Conservation (phyloP, 1,140 invertebrate genomes). For the Drosophila orena region DNA sequence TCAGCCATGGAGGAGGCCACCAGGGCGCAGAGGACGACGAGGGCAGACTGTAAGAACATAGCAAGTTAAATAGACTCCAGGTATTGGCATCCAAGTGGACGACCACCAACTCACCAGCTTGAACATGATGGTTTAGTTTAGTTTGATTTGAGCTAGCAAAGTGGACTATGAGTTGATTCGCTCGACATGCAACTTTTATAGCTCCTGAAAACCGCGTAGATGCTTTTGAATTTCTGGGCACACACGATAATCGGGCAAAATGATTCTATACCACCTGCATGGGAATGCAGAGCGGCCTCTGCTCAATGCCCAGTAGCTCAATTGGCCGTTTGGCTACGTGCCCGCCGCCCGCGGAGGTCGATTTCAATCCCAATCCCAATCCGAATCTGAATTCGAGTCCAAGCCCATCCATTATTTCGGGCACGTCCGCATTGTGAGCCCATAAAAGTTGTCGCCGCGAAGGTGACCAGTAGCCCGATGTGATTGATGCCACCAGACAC, state of each 20-base stretch:
- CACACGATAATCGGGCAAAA: slow-evolving; percentile 37
- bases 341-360: slow-evolving; percentile 39
- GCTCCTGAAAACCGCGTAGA: neutral
- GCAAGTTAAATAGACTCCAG: neutral
- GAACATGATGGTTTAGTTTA: slow-evolving; percentile 71
- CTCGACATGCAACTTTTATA: slow-evolving; percentile 67
- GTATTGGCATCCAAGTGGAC: neutral
- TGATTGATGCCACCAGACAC: slow-evolving; percentile 26
- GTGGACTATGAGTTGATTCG: slow-evolving; percentile 50
- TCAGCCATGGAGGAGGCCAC: slow-evolving; percentile 62
- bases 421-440: slow-evolving; percentile 61
- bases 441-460: slow-evolving; percentile 66
- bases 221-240: slow-evolving; percentile 54
- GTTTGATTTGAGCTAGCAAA: slow-evolving; percentile 58
- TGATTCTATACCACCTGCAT: slow-evolving; percentile 56
- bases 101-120: slow-evolving; percentile 64
- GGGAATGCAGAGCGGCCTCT: slow-evolving; percentile 44
- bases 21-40: slow-evolving; percentile 76
- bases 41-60: slow-evolving; percentile 49
- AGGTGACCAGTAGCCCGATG: slow-evolving; percentile 50
- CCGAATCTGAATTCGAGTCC: neutral
- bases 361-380: slow-evolving; percentile 11
- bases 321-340: slow-evolving; percentile 57
- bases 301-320: slow-evolving; percentile 17
- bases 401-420: slow-evolving; percentile 39